Percentiles rank a stretch among this genome's conserved stretches.
Evolutionary conservation across 2,113 vertebrate genomes (phyloP).

Genomic region (Sinosuthora webbiana): DNA sequence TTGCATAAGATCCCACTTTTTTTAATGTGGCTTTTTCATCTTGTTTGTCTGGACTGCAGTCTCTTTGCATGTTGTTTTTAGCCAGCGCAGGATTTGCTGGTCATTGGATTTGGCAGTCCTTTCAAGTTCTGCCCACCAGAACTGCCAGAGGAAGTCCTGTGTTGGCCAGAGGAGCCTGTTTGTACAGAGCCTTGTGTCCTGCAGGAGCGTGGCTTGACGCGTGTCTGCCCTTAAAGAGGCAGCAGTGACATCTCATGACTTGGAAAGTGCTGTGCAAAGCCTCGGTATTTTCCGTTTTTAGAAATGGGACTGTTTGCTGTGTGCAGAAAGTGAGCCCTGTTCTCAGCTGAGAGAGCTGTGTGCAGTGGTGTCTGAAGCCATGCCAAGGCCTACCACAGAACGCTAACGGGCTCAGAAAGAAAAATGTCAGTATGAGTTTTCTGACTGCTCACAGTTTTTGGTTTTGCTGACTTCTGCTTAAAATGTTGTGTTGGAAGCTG

Average conservation of each 20-base stretch:
- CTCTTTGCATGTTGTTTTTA: conserved; percentile 75
- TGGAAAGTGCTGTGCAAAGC: not conserved
- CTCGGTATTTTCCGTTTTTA: not conserved
- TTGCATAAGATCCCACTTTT: conserved; percentile 63
- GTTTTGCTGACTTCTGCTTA: not conserved
- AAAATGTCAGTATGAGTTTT: not conserved
- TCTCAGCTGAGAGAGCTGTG: not conserved
- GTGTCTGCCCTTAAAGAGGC: conserved; percentile 58
- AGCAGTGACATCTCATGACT: conserved; percentile 23
- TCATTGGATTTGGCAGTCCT: conserved; percentile 71
- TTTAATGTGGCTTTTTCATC: conserved; percentile 69
- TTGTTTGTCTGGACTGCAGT: conserved; percentile 75
- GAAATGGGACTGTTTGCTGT: not conserved
- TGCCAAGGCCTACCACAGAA: conserved; percentile 6
- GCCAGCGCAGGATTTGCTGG: conserved; percentile 73
- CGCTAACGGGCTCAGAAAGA: not conserved
- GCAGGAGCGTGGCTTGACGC: conserved; percentile 62
- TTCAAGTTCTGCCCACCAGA: conserved; percentile 69
- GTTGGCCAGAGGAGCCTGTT: conserved; percentile 71
- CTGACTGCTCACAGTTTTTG: not conserved
- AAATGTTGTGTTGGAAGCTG: not conserved
- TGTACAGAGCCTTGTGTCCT: conserved; percentile 66
- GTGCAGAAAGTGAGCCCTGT: not conserved
- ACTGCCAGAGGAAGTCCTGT: conserved; percentile 75
- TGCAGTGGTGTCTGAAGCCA: not conserved